A percentile compares a stretch with the other conserved stretches of the same genome.
These are phyloP conservation scores for Atta cephalotes DNA, from an alignment of 1,140 invertebrate species.

Conservation along the genomic window DNA sequence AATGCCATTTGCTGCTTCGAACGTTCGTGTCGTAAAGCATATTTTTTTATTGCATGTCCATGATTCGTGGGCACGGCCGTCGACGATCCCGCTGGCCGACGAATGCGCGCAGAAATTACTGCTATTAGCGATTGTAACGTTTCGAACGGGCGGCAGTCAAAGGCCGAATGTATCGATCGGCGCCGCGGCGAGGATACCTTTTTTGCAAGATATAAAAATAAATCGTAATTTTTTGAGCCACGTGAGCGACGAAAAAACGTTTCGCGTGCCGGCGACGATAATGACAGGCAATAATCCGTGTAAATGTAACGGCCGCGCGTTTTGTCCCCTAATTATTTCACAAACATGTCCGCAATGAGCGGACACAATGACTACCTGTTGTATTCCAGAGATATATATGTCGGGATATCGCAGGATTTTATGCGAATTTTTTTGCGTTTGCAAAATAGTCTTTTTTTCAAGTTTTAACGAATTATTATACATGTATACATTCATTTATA, in stretches of 20 bases:
- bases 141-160: slow-evolving; percentile 65
- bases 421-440: not conserved
- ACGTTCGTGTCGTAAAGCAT: slow-evolving; percentile 67
- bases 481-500: not conserved
- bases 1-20: slow-evolving; percentile 60
- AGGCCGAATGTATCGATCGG: slow-evolving; percentile 69
- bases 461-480: not conserved
- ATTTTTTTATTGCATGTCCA: slow-evolving; percentile 68
- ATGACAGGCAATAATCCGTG: slow-evolving; percentile 65
- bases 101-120: slow-evolving; percentile 70
- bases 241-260: slow-evolving; percentile 66
- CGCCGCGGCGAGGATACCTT: slow-evolving; percentile 52
- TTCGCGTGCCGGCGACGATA: slow-evolving; percentile 64
- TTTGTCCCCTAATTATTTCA: slow-evolving; percentile 61
- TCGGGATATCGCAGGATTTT: not conserved
- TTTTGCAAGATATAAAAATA: slow-evolving; percentile 68
- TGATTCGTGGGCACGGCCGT: slow-evolving; percentile 68
- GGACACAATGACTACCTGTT: slow-evolving; percentile 33
- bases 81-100: slow-evolving; percentile 58
- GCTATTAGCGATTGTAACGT: slow-evolving; percentile 77
- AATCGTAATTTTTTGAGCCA: slow-evolving; percentile 64
- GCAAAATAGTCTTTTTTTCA: not conserved
- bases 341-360: slow-evolving; percentile 35
- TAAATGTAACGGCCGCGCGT: slow-evolving; percentile 65
- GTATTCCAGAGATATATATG: not conserved